These are phyloP conservation scores for Heliocidaris erythrogramma DNA, from an alignment of 35 echinoderm and acorn worm genomes.

Conservation along the genomic window DNA sequence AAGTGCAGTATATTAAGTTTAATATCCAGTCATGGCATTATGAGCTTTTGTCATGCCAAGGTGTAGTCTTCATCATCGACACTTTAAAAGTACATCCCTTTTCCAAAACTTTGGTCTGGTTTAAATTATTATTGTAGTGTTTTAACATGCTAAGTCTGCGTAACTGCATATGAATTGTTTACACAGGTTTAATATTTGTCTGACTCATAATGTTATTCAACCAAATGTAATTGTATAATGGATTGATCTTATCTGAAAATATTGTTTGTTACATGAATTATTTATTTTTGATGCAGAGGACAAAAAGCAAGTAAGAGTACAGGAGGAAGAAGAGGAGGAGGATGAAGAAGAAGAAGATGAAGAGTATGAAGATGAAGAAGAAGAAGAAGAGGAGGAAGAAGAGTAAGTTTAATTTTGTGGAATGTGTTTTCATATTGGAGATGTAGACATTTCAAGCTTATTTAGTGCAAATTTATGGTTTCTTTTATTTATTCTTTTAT, in stretches of 20 bases:
- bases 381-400: conserved; percentile 40
- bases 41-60: too few species aligned
- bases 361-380: conserved; percentile 22
- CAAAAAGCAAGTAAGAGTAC: conserved; percentile 45
- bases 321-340: conserved; percentile 30
- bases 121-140: too few species aligned
- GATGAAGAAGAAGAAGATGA: conserved; percentile 15
- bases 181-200: too few species aligned
- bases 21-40: too few species aligned
- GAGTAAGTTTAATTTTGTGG: background rate
- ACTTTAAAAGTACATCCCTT: too few species aligned
- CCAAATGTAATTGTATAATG: too few species aligned
- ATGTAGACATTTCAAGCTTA: background rate
- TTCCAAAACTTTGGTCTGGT: too few species aligned
- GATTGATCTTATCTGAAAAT: background rate
- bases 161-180: too few species aligned
- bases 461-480: background rate
- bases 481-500: background rate
- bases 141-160: too few species aligned
- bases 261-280: background rate
- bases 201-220: too few species aligned
- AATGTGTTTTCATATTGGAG: background rate
- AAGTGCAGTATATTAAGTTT: too few species aligned
- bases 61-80: too few species aligned
- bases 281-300: conserved; percentile 7